Evolutionary conservation across 2,888 invertebrate genomes (phyloP), one percentile per base, ranked within the genome.

Genomic region (Spicauda simplicius): DNA sequence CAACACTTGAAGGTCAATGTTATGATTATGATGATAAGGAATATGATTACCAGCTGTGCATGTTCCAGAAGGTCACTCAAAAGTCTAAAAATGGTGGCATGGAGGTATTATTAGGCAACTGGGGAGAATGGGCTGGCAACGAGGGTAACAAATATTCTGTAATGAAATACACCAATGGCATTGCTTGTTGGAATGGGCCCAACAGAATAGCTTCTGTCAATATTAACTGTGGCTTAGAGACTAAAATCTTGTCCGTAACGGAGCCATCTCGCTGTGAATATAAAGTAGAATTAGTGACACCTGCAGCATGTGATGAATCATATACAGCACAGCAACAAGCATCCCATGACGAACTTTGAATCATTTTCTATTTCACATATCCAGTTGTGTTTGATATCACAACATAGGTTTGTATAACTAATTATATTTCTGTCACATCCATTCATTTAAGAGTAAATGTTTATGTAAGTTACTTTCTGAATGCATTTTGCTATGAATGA

Each of bases 221-320:
- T 72, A 86, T 99, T 18, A 94, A 93, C 45, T 99, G 99, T 90
- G 99, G 98, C 10, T 92, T 96, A 72, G 98, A 98, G 82, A 97
- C 97, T 75, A 96, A 96, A 86, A 82, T 99, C 16, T 93, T 95
- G 6, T 95, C 96, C 18, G 99, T 98, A 1, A 94, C 97, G 41
- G 99, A 99, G 89, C 99, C 99, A 8, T 98, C 96, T 87, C 96
- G 98, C 68, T 99, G 99, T 94, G 99, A 99, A 94, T 99, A 99
- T 87, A 95, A 96, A 73, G 97, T 98, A 90, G 96, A 97, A 75
- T 97, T 99, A 80, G 94, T 94, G 69, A 98, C 99, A 0, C 99
- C 99, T 4, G 97, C 98, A 12, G 97, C 97, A 48, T 99, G 99
- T 88, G 88, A 90, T 76, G 94, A 95, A 62, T 81, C 84, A 20